phyloP scores from a whole-genome alignment of 2,888 invertebrate species.

The Tanypteryx hageni region DNA sequence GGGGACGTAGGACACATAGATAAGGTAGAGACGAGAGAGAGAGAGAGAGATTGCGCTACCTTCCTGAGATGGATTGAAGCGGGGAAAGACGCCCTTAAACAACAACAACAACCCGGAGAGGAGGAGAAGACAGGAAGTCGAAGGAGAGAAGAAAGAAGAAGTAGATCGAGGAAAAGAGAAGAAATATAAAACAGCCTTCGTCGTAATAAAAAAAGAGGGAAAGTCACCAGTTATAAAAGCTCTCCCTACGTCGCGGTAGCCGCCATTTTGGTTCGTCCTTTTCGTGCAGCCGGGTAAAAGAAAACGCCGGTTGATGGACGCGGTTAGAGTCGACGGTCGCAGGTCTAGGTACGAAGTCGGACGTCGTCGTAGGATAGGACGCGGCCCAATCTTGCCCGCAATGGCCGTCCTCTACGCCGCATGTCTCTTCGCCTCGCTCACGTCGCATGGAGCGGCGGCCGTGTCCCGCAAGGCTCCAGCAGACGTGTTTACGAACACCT shows the following conservation, averaged over 20 bases:
- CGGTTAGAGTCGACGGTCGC: too few relatives aligned
- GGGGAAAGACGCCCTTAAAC: too few relatives aligned
- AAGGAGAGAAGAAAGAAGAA: too few relatives aligned
- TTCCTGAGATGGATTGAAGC: not conserved
- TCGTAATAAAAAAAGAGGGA: not conserved
- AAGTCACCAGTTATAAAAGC: not conserved
- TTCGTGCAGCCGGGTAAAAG: not conserved
- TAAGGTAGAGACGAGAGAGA: not conserved
- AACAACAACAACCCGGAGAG: too few relatives aligned
- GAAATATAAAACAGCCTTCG: not conserved
- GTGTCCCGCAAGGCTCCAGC: conserved; percentile 68
- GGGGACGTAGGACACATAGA: not conserved
- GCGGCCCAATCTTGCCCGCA: not conserved
- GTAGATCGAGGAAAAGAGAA: not conserved
- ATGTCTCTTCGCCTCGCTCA: not conserved
- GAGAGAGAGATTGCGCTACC: not conserved
- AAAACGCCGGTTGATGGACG: too few relatives aligned
- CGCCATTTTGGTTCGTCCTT: not conserved
- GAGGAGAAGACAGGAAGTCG: too few relatives aligned
- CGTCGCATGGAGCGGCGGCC: conserved; percentile 67
- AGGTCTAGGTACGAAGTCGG: not conserved
- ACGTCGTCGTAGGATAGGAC: not conserved
- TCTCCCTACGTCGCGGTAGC: not conserved
- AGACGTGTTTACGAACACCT: conserved; percentile 96
- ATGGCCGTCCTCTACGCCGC: conserved; percentile 34